Evolutionary conservation across 2,888 invertebrate genomes (phyloP).

Genomic region (Aporophyla lueneburgensis): DNA sequence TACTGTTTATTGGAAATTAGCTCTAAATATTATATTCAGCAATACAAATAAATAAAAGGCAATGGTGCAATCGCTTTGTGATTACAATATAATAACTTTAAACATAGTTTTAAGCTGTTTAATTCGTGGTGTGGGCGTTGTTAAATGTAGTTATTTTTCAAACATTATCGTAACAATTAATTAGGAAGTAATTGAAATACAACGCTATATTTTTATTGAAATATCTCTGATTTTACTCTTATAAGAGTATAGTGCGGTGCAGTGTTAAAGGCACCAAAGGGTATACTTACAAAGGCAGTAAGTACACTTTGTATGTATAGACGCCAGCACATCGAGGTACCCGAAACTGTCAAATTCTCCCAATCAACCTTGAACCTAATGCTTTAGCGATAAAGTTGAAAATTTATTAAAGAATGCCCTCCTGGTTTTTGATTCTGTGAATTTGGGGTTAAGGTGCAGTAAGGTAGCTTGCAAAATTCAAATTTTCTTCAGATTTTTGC

Average conservation of each 20-base stretch:
- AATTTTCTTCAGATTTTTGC: too few relatives aligned
- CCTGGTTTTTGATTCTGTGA: too few relatives aligned
- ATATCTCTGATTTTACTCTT: conserved; percentile 39
- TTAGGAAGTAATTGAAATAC: conserved; percentile 58
- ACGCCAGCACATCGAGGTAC: too few relatives aligned
- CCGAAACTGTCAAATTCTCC: too few relatives aligned
- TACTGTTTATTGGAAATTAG: too few relatives aligned
- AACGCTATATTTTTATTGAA: conserved; percentile 59
- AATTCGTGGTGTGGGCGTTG: conserved; percentile 59
- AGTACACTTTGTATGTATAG: too few relatives aligned
- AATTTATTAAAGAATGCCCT: too few relatives aligned
- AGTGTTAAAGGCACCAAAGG: conserved; percentile 24
- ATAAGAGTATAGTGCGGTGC: conserved; percentile 23
- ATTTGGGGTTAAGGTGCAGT: too few relatives aligned
- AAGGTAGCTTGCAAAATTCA: too few relatives aligned
- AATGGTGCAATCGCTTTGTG: conserved; percentile 80
- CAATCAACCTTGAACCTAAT: too few relatives aligned
- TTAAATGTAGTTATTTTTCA: conserved; percentile 67
- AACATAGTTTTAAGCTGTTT: conserved; percentile 73
- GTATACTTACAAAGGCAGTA: too few relatives aligned
- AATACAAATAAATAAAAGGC: conserved; percentile 67
- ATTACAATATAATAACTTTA: conserved; percentile 74
- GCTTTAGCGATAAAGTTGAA: too few relatives aligned
- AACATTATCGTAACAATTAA: conserved; percentile 58
- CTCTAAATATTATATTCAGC: conserved; percentile 55